Evolutionary conservation across 2,797 vertebrate genomes (phyloP), one percentile per base, ranked within the genome.

Genomic region (Margarornis squamiger): DNA sequence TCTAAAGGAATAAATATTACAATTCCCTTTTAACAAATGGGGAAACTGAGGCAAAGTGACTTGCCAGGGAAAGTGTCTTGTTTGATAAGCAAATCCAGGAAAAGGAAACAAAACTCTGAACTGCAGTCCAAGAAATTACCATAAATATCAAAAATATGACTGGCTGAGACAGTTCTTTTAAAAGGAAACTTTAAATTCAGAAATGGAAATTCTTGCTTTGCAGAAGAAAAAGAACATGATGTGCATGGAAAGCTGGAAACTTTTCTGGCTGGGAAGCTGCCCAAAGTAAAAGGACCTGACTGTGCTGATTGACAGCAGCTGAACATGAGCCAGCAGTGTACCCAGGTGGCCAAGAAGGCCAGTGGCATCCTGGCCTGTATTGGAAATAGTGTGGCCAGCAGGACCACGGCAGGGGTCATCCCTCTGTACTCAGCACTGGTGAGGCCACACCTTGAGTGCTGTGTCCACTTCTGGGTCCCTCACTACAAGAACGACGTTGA

Each of bases 401-500:
- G 24, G 14, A 39, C 8, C 34, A 74, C 21, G 23, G 2, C 24
- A 30, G 17, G 10, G 61, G 16, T 2, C 6, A 8, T 18, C 1
- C 14, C 52, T 4, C 23, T 23, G 19, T n/a, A 21, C 14, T 49
- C 0, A 1, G 32, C 26, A 36, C 36, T 26, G 36, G 9, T 36
- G 52, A 74, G 36, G 27, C 18, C 10, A 23, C 38, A 45, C 23
- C 4, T 52, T 29, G 1, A 5, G 13, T 74, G 17, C 30, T 46
- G 29, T 9, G 9, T 26, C 29, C 30, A 63, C 14, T 24, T 45
- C 10, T 63, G 61, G 21, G 19, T 21, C 24, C 5, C 39, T 34
- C 34, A 46, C 9, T 18, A 1, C n/a, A 66, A 7, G 0, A 59
- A 59, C 7, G 21, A 8, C 9, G 15, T 1, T 15, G 54, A 81